Evolutionary conservation across 2,113 vertebrate genomes (phyloP).

Genomic region (Propithecus coquereli): DNA sequence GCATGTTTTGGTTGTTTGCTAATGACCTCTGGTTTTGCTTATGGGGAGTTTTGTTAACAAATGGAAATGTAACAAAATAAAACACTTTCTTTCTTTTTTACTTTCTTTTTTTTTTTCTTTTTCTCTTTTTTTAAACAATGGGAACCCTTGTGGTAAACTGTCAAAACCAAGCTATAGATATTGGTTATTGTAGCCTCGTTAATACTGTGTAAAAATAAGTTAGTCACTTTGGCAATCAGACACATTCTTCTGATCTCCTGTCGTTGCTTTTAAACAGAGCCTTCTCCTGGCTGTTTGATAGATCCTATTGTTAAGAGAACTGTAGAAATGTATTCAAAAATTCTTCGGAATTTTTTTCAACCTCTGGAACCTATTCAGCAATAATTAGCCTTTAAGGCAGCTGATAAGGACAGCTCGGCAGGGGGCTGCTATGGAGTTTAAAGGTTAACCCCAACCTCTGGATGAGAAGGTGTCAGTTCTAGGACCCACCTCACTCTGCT

Average conservation of each 20-base stretch:
- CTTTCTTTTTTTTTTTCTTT: neutral
- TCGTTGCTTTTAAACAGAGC: conserved; percentile 72
- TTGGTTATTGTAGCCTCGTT: conserved; percentile 73
- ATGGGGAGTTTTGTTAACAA: conserved; percentile 66
- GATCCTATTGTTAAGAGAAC: conserved; percentile 72
- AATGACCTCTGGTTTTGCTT: conserved; percentile 74
- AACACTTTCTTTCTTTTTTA: conserved; percentile 45
- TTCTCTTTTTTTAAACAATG: conserved; percentile 62
- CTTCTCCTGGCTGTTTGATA: conserved; percentile 54
- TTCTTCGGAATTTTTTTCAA: conserved; percentile 64
- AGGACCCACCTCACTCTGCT: neutral
- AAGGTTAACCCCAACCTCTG: neutral
- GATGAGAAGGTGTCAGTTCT: neutral
- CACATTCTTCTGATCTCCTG: conserved; percentile 55
- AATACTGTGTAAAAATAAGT: conserved; percentile 71
- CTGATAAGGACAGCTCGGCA: conserved; percentile 47
- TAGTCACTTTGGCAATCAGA: conserved; percentile 70
- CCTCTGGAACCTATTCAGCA: conserved; percentile 51
- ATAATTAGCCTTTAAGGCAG: conserved; percentile 70
- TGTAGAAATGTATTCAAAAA: conserved; percentile 63
- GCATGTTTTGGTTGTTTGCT: conserved; percentile 69
- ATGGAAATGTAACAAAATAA: conserved; percentile 66
- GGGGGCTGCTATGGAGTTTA: neutral
- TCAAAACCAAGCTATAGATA: conserved; percentile 65
- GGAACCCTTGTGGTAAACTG: conserved; percentile 58